These are phyloP conservation scores for Saccostrea echinata DNA, from an alignment of 1,140 invertebrate genomes.

Conservation along the genomic window DNA sequence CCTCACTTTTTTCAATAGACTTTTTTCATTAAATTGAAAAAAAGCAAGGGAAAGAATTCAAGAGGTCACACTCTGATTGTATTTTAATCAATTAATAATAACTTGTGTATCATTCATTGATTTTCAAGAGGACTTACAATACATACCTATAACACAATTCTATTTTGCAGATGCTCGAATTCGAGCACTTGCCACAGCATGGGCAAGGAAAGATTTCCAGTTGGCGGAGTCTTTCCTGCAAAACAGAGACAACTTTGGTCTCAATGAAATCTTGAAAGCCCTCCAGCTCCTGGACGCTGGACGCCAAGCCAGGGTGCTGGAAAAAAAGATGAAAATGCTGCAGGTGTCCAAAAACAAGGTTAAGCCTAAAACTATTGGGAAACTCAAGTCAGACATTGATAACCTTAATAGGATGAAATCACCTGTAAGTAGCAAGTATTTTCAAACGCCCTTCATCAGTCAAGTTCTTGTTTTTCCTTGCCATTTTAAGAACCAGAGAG, in stretches of 20 bases:
- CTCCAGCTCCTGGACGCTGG: constrained; percentile 74
- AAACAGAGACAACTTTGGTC: constrained; percentile 71
- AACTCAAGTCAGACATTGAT: constrained; percentile 76
- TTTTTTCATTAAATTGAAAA: too few relatives aligned
- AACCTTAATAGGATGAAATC: constrained; percentile 75
- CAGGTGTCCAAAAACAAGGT: constrained; percentile 71
- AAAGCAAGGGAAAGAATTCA: too few relatives aligned
- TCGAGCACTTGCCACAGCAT: constrained; percentile 74
- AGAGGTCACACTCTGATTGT: too few relatives aligned
- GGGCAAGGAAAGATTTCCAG: constrained; percentile 75
- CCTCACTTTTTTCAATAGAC: too few relatives aligned
- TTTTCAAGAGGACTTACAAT: too few relatives aligned
- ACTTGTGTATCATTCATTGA: too few relatives aligned
- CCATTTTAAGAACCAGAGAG: neutral
- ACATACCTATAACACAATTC: neutral
- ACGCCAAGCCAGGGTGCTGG: constrained; percentile 68
- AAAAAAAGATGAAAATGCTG: constrained; percentile 75
- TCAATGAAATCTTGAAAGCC: constrained; percentile 77
- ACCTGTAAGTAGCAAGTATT: constrained; percentile 61
- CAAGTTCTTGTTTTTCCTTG: too few relatives aligned
- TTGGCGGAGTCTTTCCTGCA: constrained; percentile 71
- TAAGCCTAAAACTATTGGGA: constrained; percentile 70
- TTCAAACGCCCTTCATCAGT: neutral
- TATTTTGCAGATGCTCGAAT: constrained; percentile 73
- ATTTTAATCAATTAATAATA: too few relatives aligned